Conservation (phyloP, 1,140 invertebrate species). For the Papilio aristodemus region DNA sequence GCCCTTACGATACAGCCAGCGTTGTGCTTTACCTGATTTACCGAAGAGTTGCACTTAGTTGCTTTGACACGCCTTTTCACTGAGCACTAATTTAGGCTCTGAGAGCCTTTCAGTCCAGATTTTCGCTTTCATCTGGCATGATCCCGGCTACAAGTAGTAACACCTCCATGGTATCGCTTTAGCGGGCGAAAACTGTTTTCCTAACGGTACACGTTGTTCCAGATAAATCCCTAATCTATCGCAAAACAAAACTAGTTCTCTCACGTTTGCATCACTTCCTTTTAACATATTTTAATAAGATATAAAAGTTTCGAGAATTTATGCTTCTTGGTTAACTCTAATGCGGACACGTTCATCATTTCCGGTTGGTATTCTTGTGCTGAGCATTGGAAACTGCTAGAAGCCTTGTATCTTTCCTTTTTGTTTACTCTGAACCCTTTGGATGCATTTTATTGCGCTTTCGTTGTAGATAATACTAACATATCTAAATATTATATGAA, state of each 20-base stretch:
- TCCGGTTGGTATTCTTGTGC: constrained; percentile 64
- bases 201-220: constrained; percentile 26
- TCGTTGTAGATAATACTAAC: constrained; percentile 59
- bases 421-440: constrained; percentile 51
- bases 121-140: constrained; percentile 67
- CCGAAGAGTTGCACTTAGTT: constrained; percentile 70
- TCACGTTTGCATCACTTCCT: constrained; percentile 24
- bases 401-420: constrained; percentile 43
- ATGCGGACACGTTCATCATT: constrained; percentile 72
- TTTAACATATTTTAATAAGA: constrained; percentile 34
- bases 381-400: constrained; percentile 27
- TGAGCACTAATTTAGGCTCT: constrained; percentile 58
- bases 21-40: constrained; percentile 68
- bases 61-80: constrained; percentile 77
- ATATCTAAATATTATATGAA: constrained; percentile 27
- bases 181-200: constrained; percentile 39
- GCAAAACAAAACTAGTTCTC: constrained; percentile 36
- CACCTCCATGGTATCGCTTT: constrained; percentile 47
- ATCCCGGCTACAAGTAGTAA: constrained; percentile 55
- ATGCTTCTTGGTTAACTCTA: constrained; percentile 80
- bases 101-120: constrained; percentile 47
- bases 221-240: constrained; percentile 31
- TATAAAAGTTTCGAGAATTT: constrained; percentile 57
- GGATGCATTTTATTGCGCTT: constrained; percentile 67
- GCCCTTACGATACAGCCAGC: constrained; percentile 67